phyloP scores from a whole-genome alignment of 2,113 vertebrate species.

The Protobothrops mucrosquamatus region DNA sequence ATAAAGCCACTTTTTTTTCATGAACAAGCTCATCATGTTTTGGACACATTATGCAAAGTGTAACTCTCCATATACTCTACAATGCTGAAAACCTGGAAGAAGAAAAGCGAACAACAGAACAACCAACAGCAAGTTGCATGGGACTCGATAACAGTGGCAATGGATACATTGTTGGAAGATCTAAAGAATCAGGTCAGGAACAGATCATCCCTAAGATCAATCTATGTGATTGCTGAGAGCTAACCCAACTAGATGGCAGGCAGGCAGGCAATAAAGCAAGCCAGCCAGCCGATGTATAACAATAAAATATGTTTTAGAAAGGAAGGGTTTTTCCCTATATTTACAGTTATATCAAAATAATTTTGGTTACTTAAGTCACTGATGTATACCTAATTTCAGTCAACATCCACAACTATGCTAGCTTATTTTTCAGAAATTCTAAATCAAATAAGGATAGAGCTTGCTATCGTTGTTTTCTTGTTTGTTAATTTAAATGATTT shows the following conservation, averaged over 20 bases:
- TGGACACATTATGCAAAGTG: not conserved
- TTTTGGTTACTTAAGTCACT: not conserved
- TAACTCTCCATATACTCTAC: not conserved
- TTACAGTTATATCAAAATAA: not conserved
- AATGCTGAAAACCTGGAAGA: not conserved
- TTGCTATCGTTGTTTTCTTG: not conserved
- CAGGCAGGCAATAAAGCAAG: too few relatives aligned
- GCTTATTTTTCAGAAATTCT: not conserved
- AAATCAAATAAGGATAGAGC: not conserved
- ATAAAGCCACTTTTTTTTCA: not conserved
- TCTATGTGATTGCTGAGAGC: not conserved
- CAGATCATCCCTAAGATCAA: not conserved
- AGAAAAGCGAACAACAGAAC: not conserved
- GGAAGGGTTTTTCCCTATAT: not conserved
- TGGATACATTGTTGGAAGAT: not conserved
- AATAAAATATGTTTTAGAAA: not conserved
- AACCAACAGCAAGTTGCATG: not conserved
- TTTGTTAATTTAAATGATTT: not conserved
- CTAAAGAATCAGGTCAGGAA: not conserved
- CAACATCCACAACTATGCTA: not conserved
- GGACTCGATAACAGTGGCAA: not conserved
- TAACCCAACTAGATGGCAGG: not conserved
- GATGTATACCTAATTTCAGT: not conserved
- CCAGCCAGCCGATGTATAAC: not conserved
- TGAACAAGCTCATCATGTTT: not conserved